A percentile compares a stretch with the other conserved stretches of the same genome.
Evolutionary conservation across 2,797 vertebrate genomes (phyloP).

Genomic region (Coregonus suidteri): DNA sequence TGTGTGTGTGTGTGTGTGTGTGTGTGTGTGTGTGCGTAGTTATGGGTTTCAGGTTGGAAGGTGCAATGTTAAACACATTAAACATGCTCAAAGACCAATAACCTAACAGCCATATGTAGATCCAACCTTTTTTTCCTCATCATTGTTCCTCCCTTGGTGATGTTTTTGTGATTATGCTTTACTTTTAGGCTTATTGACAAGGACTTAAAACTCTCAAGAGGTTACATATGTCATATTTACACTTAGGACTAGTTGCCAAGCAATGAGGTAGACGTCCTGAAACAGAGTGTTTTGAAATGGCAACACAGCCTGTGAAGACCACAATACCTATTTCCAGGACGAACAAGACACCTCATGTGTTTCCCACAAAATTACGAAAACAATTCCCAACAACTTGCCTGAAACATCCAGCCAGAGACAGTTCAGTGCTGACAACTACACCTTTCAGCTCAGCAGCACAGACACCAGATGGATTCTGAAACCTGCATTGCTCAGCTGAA

Average conservation of each 20-base stretch:
- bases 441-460: conserved; percentile 15
- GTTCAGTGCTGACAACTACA: neutral
- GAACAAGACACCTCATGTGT: neutral
- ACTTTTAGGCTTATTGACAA: neutral
- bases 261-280: neutral
- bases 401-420: neutral
- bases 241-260: neutral
- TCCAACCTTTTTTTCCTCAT: neutral
- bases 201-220: neutral
- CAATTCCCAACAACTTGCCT: neutral
- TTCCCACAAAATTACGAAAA: neutral
- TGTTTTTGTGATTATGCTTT: neutral
- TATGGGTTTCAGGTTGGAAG: neutral
- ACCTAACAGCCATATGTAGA: neutral
- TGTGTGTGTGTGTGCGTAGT: conserved; percentile 5
- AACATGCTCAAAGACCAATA: neutral
- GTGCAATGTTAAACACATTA: neutral
- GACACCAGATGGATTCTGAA: neutral
- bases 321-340: neutral
- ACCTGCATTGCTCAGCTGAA: neutral
- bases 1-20: neutral
- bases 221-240: neutral
- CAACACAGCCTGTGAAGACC: neutral
- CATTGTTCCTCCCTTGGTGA: neutral
- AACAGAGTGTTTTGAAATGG: neutral